These are phyloP conservation scores for Mya arenaria DNA, from an alignment of 1,140 invertebrate genomes.

Conservation along the genomic window DNA sequence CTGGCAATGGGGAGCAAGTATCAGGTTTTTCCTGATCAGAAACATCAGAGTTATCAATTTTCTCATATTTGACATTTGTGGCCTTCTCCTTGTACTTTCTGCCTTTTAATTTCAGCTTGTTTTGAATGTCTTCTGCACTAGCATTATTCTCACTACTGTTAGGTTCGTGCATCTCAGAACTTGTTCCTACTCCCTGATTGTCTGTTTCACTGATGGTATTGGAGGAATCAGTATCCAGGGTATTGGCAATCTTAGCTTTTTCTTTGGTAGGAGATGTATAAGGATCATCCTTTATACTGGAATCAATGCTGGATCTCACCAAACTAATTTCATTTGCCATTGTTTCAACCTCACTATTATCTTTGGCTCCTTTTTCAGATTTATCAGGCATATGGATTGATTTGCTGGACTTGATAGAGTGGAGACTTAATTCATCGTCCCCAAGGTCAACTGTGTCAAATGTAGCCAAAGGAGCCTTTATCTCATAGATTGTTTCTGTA, in stretches of 20 bases:
- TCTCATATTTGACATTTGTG: slow-evolving; percentile 53
- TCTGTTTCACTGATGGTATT: slow-evolving; percentile 37
- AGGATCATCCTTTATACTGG: no score
- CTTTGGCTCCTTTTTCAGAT: no score
- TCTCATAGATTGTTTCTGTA: slow-evolving; percentile 56
- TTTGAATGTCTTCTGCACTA: slow-evolving; percentile 47
- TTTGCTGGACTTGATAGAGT: neutral
- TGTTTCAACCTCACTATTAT: no score
- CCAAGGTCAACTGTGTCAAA: slow-evolving; percentile 78
- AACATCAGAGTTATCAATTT: slow-evolving; percentile 46
- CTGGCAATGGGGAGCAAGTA: slow-evolving; percentile 1
- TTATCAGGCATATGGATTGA: neutral
- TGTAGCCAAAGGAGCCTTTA: slow-evolving; percentile 73
- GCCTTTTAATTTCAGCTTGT: slow-evolving; percentile 50
- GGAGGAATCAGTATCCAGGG: slow-evolving; percentile 7
- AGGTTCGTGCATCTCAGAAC: slow-evolving; percentile 18
- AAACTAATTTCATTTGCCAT: neutral
- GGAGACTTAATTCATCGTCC: slow-evolving; percentile 34
- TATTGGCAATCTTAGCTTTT: neutral
- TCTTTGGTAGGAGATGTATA: slow-evolving; percentile 7
- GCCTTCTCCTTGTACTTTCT: slow-evolving; percentile 48
- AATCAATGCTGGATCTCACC: no score
- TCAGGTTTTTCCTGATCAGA: slow-evolving; percentile 48
- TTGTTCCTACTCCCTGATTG: neutral
- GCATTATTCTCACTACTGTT: slow-evolving; percentile 52